A percentile compares a stretch with the other conserved stretches of the same genome.
Conservation (phyloP, 2,113 vertebrate genomes). For the Gambusia affinis region DNA sequence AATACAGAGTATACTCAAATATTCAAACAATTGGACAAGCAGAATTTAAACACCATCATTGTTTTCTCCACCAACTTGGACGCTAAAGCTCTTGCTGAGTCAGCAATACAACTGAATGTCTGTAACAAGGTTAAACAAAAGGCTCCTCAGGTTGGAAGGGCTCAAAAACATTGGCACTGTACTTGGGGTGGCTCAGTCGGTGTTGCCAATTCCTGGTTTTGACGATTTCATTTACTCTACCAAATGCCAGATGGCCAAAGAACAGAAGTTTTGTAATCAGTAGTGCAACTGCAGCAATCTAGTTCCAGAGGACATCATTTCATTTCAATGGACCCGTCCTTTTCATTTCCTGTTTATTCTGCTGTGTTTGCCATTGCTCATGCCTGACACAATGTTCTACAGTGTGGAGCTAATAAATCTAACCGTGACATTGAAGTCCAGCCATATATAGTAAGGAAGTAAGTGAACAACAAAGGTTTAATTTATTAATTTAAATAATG, state of each 20-base stretch:
- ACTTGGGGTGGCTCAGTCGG: conserved; percentile 76
- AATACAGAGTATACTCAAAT: conserved; percentile 29
- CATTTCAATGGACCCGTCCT: conserved; percentile 30
- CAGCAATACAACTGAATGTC: conserved; percentile 69
- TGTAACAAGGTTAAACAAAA: conserved; percentile 19
- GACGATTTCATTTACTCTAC: conserved; percentile 59
- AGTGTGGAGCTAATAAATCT: conserved; percentile 77
- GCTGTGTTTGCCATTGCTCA: conserved; percentile 82
- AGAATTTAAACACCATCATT: conserved; percentile 62
- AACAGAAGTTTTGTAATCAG: conserved; percentile 68
- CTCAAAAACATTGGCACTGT: conserved; percentile 72
- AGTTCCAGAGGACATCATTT: neutral
- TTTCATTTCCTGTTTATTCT: conserved; percentile 73
- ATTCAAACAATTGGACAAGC: conserved; percentile 56
- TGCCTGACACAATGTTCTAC: conserved; percentile 80
- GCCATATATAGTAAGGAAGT: conserved; percentile 69
- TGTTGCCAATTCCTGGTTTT: conserved; percentile 66
- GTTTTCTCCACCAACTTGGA: conserved; percentile 45
- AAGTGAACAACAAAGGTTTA: neutral
- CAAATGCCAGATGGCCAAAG: neutral
- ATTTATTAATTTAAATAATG: neutral
- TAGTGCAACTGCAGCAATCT: conserved; percentile 61
- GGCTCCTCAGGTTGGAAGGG: conserved; percentile 25
- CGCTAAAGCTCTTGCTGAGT: conserved; percentile 62
- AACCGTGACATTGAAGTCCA: conserved; percentile 59